Base-by-base conservation (phyloP, 2,888 invertebrate species). In the Aproaerema taeniolella region DNA sequence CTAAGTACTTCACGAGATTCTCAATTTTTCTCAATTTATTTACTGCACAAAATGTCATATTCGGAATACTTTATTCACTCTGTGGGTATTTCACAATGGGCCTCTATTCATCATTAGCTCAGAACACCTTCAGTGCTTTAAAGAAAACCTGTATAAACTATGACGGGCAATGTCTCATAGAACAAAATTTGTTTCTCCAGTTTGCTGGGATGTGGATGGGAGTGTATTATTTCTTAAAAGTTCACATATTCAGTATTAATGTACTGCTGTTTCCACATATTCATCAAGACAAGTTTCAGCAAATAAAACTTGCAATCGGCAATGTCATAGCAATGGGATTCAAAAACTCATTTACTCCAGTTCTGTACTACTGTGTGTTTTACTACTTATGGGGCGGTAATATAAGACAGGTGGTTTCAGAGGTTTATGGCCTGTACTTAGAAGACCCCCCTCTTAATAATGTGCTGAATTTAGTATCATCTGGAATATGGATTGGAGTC, bases 161-260 rank as follows among this genome's bases (percentile, higher is more conserved):
- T 47, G 71, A 81, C 45, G 87, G 87, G 1, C 82, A 82, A 38
- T 93, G 91, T 57, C 69, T 94, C 5, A 88, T 90, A 47, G 92
- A 92, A 58, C 90, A 90, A 47, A 89, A 90, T 50, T 83, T 92
- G 31, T 93, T 91, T 58, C 63, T 94, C 16, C 77, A 93, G 31
- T 77, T 91, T 46, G 89, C 89, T 45, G 93, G 93, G 10, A 76
- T 92, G 50, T 91, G 91, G 88, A 90, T 89, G 50, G 93, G 93
- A 20, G 52, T 87, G 26, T 82, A 75, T 49, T 87, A 89, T 53
- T 92, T 91, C 50, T 46, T 89, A 1, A 89, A 86, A 53, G 81
- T 88, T 7, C 89, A 89, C 50, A 74, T 90, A 26, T 80, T 88
- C 33, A 87, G 88, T 13, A 66, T 76, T 7, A 86, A 88, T 45